Percentiles rank a stretch among this genome's conserved stretches.
phyloP scores from a whole-genome alignment of 2,888 invertebrate species.

The Argyresthia goedartella region DNA sequence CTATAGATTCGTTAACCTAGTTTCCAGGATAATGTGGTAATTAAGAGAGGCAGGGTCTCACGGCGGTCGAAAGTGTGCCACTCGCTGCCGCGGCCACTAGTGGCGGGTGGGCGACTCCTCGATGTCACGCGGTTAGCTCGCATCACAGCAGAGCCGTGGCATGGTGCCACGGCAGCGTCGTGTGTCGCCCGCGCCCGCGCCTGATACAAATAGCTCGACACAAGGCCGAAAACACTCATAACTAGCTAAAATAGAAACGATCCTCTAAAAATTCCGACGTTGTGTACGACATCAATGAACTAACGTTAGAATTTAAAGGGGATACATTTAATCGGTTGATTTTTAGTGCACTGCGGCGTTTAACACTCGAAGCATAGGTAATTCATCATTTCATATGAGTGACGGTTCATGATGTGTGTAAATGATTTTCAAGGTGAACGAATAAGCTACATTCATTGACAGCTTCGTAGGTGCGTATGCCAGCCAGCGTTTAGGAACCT shows the following conservation, averaged over 20 bases:
- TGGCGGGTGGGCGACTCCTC: conserved; percentile 16
- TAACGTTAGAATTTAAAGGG: no score
- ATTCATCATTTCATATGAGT: no score
- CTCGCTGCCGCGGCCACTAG: conserved; percentile 19
- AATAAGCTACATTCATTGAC: conserved; percentile 8
- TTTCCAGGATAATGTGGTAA: conserved; percentile 55
- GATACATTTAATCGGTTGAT: no score
- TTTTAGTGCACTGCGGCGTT: no score
- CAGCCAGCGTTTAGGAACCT: not conserved
- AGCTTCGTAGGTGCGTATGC: no score
- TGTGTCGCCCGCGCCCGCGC: not conserved
- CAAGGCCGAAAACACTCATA: conserved; percentile 51
- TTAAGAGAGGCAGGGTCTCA: conserved; percentile 29
- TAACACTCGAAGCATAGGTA: no score
- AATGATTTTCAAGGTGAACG: conserved; percentile 16
- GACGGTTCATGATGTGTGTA: conserved; percentile 2
- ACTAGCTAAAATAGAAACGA: not conserved
- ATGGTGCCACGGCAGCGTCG: conserved; percentile 52
- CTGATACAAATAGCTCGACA: conserved; percentile 39
- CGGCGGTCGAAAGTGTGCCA: conserved; percentile 46
- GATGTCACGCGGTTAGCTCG: no score
- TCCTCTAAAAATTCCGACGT: not conserved
- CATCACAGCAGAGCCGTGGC: conserved; percentile 54
- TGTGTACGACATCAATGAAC: no score
- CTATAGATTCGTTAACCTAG: conserved; percentile 65